Base-by-base conservation (phyloP, 2,113 vertebrate species). In the Amphiprion percula region DNA sequence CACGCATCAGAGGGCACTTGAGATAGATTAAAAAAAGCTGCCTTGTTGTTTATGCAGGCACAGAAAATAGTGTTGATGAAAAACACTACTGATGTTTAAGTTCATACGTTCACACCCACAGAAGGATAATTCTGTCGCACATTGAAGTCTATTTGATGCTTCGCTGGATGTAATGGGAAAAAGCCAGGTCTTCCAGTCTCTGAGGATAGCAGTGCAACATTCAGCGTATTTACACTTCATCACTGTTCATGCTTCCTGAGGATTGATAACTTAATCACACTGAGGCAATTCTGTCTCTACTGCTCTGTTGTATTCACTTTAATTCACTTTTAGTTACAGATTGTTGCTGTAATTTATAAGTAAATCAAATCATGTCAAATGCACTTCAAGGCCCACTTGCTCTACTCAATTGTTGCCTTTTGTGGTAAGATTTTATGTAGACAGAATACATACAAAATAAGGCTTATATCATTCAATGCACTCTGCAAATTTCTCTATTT, bases 101-200 rank as follows among this genome's bases (percentile, higher is more conserved):
- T 55, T 63, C 28, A 77, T 68, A 10, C 63, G 80, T 77, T 83
- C 88, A 58, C 49, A 52, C 11, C 56, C 23, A 37, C 76, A n/a
- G 30, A 83, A 56, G 56, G 62, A 69, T 70, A 54, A 41, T 73
- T 88, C 82, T 61, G 88, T 77, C 10, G 3, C 59, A 58, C 5
- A 23, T 76, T 62, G 71, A 84, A 71, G 83, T 86, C 79, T 70
- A 82, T 82, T 88, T 90, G 61, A 91, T 83, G 85, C 85, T 85
- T 73, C 63, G 19, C 58, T 74, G 75, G 21, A 33, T 79, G 30
- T 78, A 85, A 83, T 82, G 61, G 68, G 73, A 90, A 74, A 78
- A 37, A 37, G 33, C 60, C 58, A 41, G 49, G 55, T 17, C 55
- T 3, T 70, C 44, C 74, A 62, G 68, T 80, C 73, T 86, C 65